Conservation (phyloP, 1,140 invertebrate species). For the Caenorhabditis briggsae region DNA sequence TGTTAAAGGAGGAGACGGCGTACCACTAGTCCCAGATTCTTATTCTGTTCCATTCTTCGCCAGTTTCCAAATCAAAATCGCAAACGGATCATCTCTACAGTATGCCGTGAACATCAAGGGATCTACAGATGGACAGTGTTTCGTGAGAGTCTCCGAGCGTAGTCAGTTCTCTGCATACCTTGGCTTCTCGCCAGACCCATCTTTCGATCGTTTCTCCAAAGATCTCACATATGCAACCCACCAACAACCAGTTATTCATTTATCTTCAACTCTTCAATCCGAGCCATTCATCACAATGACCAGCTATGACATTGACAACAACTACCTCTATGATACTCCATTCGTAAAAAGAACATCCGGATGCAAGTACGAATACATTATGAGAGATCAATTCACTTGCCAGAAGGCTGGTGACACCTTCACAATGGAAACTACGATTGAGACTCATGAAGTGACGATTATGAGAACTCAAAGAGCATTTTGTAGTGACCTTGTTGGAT, state of each 20-base stretch:
- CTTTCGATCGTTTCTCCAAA: constrained; percentile 9
- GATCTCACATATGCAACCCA: constrained; percentile 25
- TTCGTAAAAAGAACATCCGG: constrained; percentile 10
- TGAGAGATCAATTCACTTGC: not conserved
- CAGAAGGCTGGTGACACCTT: not conserved
- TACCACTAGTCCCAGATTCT: not conserved
- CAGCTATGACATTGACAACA: not conserved
- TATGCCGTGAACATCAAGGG: not conserved
- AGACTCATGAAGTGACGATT: constrained; percentile 2
- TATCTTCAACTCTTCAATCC: constrained; percentile 40
- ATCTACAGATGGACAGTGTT: not conserved
- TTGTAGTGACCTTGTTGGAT: constrained; percentile 27
- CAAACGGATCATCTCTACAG: constrained; percentile 11
- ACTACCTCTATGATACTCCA: not conserved
- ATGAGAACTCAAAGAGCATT: constrained; percentile 39
- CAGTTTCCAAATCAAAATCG: constrained; percentile 33
- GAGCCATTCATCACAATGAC: not conserved
- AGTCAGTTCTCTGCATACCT: constrained; percentile 41
- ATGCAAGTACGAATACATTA: constrained; percentile 48
- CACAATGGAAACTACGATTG: constrained; percentile 4
- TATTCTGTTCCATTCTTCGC: constrained; percentile 40
- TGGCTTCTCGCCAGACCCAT: constrained; percentile 43
- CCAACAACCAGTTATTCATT: constrained; percentile 48
- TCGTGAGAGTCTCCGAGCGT: constrained; percentile 8
- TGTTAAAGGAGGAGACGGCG: not conserved